Percentiles rank a stretch among this genome's conserved stretches.
These are phyloP conservation scores for Peucedramus taeniatus DNA, from an alignment of 2,113 vertebrate genomes.

Conservation along the genomic window DNA sequence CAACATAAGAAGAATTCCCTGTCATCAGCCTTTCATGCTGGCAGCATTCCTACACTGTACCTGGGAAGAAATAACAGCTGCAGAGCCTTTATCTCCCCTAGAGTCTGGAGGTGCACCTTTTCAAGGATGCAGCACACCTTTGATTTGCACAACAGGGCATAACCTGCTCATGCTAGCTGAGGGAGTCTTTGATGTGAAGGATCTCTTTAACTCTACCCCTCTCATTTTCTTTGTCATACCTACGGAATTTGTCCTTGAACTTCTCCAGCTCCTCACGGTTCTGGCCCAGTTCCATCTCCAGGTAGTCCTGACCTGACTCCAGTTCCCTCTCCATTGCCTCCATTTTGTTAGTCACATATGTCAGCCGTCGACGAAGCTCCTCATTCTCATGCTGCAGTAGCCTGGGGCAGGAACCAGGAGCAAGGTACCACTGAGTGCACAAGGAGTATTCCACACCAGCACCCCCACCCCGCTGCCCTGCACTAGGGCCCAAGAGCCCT, in stretches of 20 bases:
- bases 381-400: constrained; percentile 96
- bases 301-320: constrained; percentile 87
- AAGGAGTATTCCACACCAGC: not conserved
- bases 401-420: constrained; percentile 64
- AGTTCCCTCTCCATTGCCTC: constrained; percentile 93
- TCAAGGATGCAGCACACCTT: not conserved
- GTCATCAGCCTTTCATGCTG: not conserved
- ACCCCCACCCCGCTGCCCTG: not conserved
- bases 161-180: not conserved
- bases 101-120: not conserved
- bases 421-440: not conserved
- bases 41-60: not conserved
- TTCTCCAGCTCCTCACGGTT: constrained; percentile 95
- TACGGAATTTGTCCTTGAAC: constrained; percentile 97
- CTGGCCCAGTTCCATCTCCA: constrained; percentile 90
- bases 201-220: not conserved
- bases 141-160: not conserved
- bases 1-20: not conserved
- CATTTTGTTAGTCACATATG: constrained; percentile 88
- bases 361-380: constrained; percentile 85
- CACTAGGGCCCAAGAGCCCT: not conserved
- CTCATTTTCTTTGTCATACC: constrained; percentile 64
- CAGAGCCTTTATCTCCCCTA: not conserved
- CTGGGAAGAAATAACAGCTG: not conserved
- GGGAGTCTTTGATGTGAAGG: not conserved